Evolutionary conservation across 37 sponge, comb jelly and placozoan species (phyloP).

Genomic region (Eunapius fragilis): DNA sequence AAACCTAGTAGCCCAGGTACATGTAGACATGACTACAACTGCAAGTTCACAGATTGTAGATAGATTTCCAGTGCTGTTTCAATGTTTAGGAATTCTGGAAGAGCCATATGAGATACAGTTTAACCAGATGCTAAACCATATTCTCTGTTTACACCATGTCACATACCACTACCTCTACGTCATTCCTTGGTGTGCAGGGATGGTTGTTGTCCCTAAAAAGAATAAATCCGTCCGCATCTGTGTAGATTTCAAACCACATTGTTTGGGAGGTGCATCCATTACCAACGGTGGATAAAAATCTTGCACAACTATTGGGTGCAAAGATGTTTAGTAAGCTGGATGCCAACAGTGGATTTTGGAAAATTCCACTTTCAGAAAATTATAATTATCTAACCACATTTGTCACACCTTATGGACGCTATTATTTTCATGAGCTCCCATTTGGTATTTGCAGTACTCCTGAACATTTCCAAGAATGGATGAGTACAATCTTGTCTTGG

Average conservation of each 20-base stretch:
- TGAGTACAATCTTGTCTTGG: constrained; percentile 12
- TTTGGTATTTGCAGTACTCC: constrained; percentile 34
- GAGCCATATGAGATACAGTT: constrained; percentile 4
- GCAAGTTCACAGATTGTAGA: background rate
- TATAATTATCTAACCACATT: constrained; percentile 20
- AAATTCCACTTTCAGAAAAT: constrained; percentile 15
- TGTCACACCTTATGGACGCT: constrained; percentile 31
- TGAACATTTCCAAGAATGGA: constrained; percentile 25
- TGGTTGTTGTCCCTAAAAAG: background rate
- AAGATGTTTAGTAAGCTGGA: background rate
- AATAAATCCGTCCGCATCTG: background rate
- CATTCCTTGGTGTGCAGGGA: background rate
- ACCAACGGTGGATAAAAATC: background rate
- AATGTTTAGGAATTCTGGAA: background rate
- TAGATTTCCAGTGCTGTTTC: background rate
- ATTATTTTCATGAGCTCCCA: constrained; percentile 19
- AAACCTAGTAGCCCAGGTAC: background rate
- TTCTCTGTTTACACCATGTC: background rate
- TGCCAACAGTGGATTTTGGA: constrained; percentile 19
- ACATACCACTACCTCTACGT: constrained; percentile 2
- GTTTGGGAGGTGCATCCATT: background rate
- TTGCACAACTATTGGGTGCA: constrained; percentile 2
- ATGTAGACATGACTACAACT: background rate
- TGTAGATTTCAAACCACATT: constrained; percentile 4
- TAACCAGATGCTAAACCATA: background rate